Conservation (phyloP, 2,113 vertebrate species). For the Microcebus murinus region DNA sequence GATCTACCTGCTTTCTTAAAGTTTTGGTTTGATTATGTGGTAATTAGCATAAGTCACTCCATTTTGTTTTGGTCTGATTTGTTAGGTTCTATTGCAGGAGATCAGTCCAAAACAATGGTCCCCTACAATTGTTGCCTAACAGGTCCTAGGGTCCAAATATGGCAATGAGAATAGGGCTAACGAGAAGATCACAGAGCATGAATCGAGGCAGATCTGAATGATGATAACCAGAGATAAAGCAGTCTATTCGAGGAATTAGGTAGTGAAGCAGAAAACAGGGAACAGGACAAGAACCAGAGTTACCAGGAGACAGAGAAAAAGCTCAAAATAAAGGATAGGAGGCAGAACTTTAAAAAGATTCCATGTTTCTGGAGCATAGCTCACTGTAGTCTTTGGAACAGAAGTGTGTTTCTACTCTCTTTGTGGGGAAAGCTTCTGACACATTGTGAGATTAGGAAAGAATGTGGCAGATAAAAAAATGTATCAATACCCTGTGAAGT, state of each 20-base stretch:
- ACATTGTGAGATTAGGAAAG: background rate
- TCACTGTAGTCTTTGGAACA: background rate
- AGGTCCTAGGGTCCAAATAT: background rate
- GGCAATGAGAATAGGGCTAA: background rate
- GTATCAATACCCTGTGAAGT: background rate
- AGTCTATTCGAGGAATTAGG: background rate
- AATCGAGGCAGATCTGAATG: background rate
- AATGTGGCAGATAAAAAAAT: background rate
- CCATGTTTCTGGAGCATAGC: background rate
- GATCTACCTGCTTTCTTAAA: background rate
- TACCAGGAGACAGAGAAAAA: background rate
- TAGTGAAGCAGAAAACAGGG: background rate
- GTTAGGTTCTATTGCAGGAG: background rate
- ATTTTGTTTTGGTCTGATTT: background rate
- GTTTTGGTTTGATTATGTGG: background rate
- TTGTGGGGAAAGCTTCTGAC: background rate
- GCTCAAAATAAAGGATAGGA: background rate
- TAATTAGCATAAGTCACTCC: background rate
- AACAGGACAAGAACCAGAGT: background rate
- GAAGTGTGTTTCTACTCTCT: background rate
- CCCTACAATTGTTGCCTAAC: background rate
- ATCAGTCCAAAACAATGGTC: background rate
- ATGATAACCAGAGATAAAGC: background rate
- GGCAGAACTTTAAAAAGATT: background rate
- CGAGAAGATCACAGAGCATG: background rate